Evolutionary conservation across 2,113 vertebrate genomes (phyloP), one percentile per base, ranked within the genome.

Genomic region (Rhinoptilus africanus): DNA sequence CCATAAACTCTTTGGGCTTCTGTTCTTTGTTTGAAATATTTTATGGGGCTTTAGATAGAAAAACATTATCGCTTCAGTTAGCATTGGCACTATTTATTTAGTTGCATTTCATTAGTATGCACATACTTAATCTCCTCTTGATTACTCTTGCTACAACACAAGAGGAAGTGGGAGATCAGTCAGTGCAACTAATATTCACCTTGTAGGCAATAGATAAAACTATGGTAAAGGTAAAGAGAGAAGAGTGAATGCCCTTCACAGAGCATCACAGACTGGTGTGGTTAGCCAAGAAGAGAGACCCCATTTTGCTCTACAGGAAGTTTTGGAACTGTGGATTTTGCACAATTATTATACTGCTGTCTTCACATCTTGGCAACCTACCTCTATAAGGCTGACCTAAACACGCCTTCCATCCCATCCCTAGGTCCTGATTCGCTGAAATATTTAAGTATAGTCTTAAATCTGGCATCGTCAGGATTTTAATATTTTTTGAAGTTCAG

Each of bases 371-470:
- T n/a, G 57, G 32, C 75, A n/a, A 3, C 19, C 24, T 18, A 2
- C 6, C 28, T 56, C 27, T 57, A 8, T 12, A 23, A 45, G 28
- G 48, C 57, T 41, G 88, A 68, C 63, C 50, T 32, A 10, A n/a
- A 20, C 57, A 68, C 28, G 2, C 0, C 0, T 22, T 34, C 2
- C 4, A 4, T 12, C 56, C 37, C 32, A 47, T 64, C 28, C 32
- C 56, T 8, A 24, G 69, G 35, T 68, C 62, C 63, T 5, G 23
- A 23, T 76, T 27, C 28, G 54, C 50, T 35, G 11, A n/a, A 34
- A 28, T 9, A 6, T 43, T 81, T n/a, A 45, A 62, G 23, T 37
- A n/a, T 32, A 28, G n/a, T 60, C 56, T 88, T 41, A 47, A 85
- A 77, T 86, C 45, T 59, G 72, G 34, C 18, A 27, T 72, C 24